Percentiles rank a stretch among this genome's conserved stretches.
phyloP scores from a whole-genome alignment of 2,113 vertebrate genomes.

The Phrynocephalus versicolor region DNA sequence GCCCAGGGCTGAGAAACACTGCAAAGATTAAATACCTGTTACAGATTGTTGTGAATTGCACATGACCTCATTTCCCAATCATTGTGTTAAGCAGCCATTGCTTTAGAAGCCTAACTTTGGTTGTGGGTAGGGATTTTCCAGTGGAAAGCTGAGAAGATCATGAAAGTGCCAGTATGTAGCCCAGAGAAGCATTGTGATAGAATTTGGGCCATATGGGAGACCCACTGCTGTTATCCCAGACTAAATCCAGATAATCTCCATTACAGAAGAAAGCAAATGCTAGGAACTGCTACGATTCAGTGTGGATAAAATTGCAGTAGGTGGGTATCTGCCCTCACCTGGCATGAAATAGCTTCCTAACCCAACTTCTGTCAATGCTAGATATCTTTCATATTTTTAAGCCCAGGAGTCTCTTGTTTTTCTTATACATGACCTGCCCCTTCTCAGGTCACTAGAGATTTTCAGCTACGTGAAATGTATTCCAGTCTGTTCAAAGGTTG shows the following conservation, averaged over 20 bases:
- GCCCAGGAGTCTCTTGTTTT: constrained; percentile 5
- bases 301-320: too few relatives aligned
- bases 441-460: neutral
- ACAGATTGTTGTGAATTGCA: constrained; percentile 19
- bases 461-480: neutral
- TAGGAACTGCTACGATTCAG: neutral
- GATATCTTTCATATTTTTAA: neutral
- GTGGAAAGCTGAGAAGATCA: neutral
- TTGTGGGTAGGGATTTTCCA: constrained; percentile 21
- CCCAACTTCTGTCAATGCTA: neutral
- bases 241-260: neutral
- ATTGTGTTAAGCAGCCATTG: constrained; percentile 53
- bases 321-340: neutral
- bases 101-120: constrained; percentile 48
- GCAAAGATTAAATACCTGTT: constrained; percentile 28
- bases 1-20: constrained; percentile 44
- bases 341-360: too few relatives aligned
- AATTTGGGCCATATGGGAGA: neutral
- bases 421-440: neutral
- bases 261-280: neutral
- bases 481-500: neutral
- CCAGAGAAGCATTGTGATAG: neutral
- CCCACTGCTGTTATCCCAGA: neutral
- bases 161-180: neutral
- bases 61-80: constrained; percentile 36